Evolutionary conservation across 1,140 invertebrate genomes (phyloP).

Genomic region (Notospermus geniculatus): DNA sequence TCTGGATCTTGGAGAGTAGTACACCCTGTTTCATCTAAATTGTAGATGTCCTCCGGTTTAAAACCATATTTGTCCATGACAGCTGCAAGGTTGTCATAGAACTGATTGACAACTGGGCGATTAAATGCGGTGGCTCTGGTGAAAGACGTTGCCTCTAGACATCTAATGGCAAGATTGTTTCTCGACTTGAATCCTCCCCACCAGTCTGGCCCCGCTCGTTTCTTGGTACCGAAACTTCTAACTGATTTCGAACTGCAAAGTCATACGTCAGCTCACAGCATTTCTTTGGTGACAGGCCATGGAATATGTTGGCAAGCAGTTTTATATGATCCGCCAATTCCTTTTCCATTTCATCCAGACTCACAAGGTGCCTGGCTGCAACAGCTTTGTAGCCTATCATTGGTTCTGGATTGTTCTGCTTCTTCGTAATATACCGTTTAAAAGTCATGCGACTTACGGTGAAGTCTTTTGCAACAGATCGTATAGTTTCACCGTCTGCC

Average conservation of each 20-base stretch:
- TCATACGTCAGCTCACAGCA: conserved; percentile 6
- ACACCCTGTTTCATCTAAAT: conserved; percentile 58
- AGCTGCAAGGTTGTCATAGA: conserved; percentile 26
- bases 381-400: not conserved
- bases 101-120: conserved; percentile 10
- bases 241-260: conserved; percentile 65
- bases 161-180: conserved; percentile 84
- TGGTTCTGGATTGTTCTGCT: no score
- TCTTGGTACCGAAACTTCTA: conserved; percentile 37
- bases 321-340: conserved; percentile 18
- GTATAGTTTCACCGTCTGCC: no score
- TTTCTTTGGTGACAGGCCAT: conserved; percentile 15
- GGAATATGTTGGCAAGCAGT: conserved; percentile 8
- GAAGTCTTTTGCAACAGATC: no score
- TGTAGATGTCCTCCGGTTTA: conserved; percentile 49
- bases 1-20: conserved; percentile 54
- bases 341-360: conserved; percentile 10
- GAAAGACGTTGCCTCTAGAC: conserved; percentile 19
- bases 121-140: conserved; percentile 18
- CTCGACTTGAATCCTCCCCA: conserved; percentile 95
- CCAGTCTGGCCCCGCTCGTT: conserved; percentile 61
- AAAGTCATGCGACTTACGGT: no score
- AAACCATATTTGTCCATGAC: conserved; percentile 49
- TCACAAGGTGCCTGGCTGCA: not conserved
- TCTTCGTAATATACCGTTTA: no score